A percentile compares a stretch with the other conserved stretches of the same genome.
phyloP scores from a whole-genome alignment of 2,113 vertebrate genomes.

The Oplegnathus fasciatus region DNA sequence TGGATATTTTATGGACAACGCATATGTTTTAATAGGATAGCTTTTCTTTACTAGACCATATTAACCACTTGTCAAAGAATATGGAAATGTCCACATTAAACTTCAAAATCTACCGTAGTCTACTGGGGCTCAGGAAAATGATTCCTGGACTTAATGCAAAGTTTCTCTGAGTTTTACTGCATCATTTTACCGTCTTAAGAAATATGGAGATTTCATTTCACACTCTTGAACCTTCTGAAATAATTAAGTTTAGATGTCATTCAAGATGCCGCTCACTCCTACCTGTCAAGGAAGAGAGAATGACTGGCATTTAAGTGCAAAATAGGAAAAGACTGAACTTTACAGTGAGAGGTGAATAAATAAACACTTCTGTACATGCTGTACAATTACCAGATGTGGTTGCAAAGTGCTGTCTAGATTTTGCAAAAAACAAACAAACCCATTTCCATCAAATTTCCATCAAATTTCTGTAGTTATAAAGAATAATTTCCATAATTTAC shows the following conservation, averaged over 20 bases:
- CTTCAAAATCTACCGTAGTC: not conserved
- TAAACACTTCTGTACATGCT: slow-evolving; percentile 16
- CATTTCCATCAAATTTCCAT: not conserved
- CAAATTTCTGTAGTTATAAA: not conserved
- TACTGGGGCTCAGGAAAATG: not conserved
- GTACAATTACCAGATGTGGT: not conserved
- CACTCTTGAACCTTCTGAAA: slow-evolving; percentile 47
- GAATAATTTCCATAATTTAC: not conserved
- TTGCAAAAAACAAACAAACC: not conserved
- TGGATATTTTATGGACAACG: not conserved
- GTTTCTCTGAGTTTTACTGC: slow-evolving; percentile 19
- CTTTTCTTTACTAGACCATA: not conserved
- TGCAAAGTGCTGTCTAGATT: not conserved
- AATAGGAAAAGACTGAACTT: slow-evolving; percentile 14
- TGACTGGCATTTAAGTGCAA: slow-evolving; percentile 65
- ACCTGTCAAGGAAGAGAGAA: slow-evolving; percentile 68
- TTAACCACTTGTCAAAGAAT: slow-evolving; percentile 1
- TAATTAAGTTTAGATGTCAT: slow-evolving; percentile 65
- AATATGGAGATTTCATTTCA: slow-evolving; percentile 26
- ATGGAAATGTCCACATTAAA: not conserved
- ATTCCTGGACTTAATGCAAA: slow-evolving; percentile 27
- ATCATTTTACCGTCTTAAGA: not conserved
- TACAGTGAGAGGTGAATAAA: slow-evolving; percentile 27
- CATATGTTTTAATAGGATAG: not conserved
- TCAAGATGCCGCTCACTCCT: slow-evolving; percentile 58